Conservation (phyloP, 2,888 invertebrate genomes). For the Saturnia japonica region DNA sequence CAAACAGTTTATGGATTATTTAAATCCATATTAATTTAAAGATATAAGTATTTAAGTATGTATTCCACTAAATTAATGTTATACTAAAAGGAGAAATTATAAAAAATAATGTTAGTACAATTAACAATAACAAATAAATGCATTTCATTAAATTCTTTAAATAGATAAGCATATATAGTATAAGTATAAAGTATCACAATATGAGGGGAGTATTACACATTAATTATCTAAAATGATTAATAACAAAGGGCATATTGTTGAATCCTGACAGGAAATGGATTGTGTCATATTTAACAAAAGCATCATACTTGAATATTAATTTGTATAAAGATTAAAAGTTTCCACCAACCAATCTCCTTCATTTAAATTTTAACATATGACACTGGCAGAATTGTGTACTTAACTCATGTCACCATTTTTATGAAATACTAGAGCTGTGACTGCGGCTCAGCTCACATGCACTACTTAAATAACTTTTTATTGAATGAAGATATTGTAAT, state of each 20-base stretch:
- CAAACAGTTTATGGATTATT: background rate
- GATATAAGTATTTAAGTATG: background rate
- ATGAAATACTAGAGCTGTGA: no score
- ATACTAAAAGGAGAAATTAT: background rate
- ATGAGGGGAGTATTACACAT: background rate
- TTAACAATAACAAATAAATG: no score
- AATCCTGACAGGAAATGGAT: background rate
- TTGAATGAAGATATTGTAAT: no score
- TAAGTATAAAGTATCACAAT: background rate
- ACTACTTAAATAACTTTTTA: no score
- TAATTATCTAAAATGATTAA: background rate
- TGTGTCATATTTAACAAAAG: background rate
- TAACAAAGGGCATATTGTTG: background rate
- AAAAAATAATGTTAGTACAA: background rate
- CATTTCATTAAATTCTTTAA: background rate
- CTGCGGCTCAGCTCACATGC: no score
- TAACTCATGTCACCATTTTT: no score
- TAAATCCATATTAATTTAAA: background rate
- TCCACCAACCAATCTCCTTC: no score
- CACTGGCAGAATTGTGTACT: no score
- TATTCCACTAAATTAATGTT: background rate
- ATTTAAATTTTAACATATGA: no score
- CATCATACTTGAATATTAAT: background rate
- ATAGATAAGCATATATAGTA: background rate
- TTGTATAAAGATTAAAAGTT: background rate